phyloP scores from a whole-genome alignment of 2,113 vertebrate genomes.

The Triplophysa rosa region DNA sequence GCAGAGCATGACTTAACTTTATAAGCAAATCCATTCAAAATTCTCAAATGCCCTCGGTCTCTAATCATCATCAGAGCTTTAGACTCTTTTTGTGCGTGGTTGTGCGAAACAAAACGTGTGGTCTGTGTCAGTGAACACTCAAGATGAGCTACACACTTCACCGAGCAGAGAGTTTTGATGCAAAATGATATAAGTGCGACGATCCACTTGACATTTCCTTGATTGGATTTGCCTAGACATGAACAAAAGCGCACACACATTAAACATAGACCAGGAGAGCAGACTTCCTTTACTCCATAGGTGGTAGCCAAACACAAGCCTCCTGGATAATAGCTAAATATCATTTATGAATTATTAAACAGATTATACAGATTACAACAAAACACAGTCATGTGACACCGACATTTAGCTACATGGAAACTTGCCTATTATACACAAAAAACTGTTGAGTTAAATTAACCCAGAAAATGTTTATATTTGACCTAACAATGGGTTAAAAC shows the following conservation, averaged over 20 bases:
- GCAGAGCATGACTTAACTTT: background rate
- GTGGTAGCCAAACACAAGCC: conserved; percentile 6
- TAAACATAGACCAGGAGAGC: conserved; percentile 3
- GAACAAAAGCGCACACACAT: background rate
- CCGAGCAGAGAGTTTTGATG: conserved; percentile 16
- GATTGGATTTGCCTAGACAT: conserved; percentile 19
- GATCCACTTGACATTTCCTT: conserved; percentile 36
- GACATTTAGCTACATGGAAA: too few species aligned
- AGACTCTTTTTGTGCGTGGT: background rate
- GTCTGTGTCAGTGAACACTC: background rate
- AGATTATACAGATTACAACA: background rate
- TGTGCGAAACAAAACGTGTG: conserved; percentile 1
- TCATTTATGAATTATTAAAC: conserved; percentile 16
- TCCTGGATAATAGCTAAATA: conserved; percentile 2
- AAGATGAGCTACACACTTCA: conserved; percentile 14
- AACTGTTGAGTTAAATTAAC: too few species aligned
- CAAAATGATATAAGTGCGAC: conserved; percentile 15
- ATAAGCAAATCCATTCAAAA: conserved; percentile 6
- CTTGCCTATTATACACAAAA: too few species aligned
- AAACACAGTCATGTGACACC: conserved; percentile 6
- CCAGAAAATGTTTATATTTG: too few species aligned
- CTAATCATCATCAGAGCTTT: background rate
- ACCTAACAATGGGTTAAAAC: too few species aligned
- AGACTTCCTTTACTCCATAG: conserved; percentile 8
- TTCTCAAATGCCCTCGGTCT: background rate